Evolutionary conservation across 2,113 vertebrate genomes (phyloP), one percentile per base, ranked within the genome.

Genomic region (Acrocephalus kingi): DNA sequence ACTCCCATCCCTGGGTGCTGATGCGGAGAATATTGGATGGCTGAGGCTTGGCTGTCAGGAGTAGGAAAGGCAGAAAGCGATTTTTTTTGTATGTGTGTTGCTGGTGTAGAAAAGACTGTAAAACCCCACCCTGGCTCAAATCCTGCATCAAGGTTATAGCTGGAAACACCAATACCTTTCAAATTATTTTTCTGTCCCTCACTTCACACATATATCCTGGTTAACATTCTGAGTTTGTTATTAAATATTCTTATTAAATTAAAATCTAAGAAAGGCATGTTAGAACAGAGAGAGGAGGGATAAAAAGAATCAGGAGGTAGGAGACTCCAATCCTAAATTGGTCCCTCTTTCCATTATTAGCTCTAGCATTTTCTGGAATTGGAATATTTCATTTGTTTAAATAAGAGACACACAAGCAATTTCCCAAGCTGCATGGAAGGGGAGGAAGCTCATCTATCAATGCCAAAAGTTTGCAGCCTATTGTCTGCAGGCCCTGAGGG

Each of bases 371-470:
- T 45, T 87, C 39, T 69, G 80, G 49, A 45, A 41, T 84, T 87
- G 35, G 84, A 92, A 87, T 82, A 84, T 94, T 89, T 75, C 27
- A 82, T 79, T 84, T 88, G 37, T 83, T 87, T 63, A 81, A 93
- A 51, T 56, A 77, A 93, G 62, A 92, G 76, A 56, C 30, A 67
- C 79, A 56, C 73, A 91, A 94, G 87, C 62, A 79, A 58, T 94
- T 94, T 96, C 84, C 59, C 55, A 94, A 68, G 61, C 91, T 72
- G 23, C 28, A 41, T 43, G 52, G 37, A 93, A 49, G 43, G 45
- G 64, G 64, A 94, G 69, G 89, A 89, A 84, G 43, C 69, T 90
- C 80, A 93, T 97, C 76, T 89, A 89, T 96, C 91, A 97, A 78
- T 0, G 52, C 45, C 86, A 89, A 41, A 73, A 71, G 83, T 94